Evolutionary conservation across 2,797 vertebrate genomes (phyloP).

Genomic region (Pyrocephalus nanus): DNA sequence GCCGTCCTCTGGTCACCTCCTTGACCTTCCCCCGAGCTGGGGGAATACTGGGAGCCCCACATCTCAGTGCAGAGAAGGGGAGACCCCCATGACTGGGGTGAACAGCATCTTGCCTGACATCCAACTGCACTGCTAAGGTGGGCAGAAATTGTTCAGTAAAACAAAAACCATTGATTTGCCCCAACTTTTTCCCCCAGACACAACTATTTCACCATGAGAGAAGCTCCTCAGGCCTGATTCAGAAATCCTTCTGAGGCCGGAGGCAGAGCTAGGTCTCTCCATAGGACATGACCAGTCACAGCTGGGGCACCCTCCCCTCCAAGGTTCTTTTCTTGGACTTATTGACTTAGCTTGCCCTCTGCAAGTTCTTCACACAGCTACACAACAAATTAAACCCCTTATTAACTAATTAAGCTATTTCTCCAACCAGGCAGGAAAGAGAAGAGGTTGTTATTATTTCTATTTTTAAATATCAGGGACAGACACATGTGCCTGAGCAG

Average conservation of each 20-base stretch:
- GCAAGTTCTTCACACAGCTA: slow-evolving; percentile 27
- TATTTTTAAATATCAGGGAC: slow-evolving; percentile 39
- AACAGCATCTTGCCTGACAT: background rate
- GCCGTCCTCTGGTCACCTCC: background rate
- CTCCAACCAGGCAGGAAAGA: slow-evolving; percentile 33
- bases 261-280: background rate
- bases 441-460: slow-evolving; percentile 34
- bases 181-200: background rate
- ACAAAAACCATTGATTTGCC: background rate
- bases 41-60: background rate
- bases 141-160: background rate
- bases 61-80: background rate
- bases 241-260: background rate
- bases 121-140: background rate
- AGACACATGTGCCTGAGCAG: rapidly evolving
- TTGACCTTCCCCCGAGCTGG: background rate
- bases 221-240: background rate
- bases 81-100: rapidly evolving
- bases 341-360: background rate
- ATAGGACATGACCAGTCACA: rapidly evolving
- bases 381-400: slow-evolving; percentile 30
- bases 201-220: background rate
- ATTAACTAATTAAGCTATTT: slow-evolving; percentile 57
- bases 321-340: background rate
- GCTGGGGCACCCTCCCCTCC: background rate